Percentiles rank a stretch among this genome's conserved stretches.
Conservation (phyloP, 2,113 vertebrate species). For the Sylvietta virens region DNA sequence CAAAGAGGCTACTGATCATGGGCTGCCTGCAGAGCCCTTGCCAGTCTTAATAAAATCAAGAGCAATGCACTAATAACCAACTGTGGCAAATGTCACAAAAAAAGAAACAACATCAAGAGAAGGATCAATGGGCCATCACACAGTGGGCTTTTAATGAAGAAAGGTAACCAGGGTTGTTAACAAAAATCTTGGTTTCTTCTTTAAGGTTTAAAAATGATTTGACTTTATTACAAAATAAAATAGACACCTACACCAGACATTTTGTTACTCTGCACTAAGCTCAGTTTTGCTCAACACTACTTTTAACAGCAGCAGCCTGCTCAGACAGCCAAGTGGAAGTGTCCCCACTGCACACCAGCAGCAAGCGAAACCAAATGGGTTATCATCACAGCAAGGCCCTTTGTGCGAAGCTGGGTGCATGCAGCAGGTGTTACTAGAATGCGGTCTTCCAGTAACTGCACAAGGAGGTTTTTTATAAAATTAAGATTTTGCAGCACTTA, state of each 20-base stretch:
- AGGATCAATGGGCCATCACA: neutral
- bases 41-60: neutral
- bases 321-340: conserved; percentile 66
- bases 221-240: neutral
- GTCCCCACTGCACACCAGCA: conserved; percentile 39
- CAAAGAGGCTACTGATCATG: neutral
- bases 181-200: neutral
- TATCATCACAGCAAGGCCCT: conserved; percentile 45
- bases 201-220: neutral
- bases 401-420: neutral
- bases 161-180: neutral
- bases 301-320: neutral
- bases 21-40: neutral
- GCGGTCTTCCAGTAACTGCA: neutral
- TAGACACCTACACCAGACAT: neutral
- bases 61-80: neutral
- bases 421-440: neutral
- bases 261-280: neutral
- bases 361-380: conserved; percentile 50
- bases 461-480: neutral
- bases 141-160: neutral
- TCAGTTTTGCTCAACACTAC: neutral
- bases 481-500: neutral
- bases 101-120: neutral
- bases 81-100: neutral